A percentile compares a stretch with the other conserved stretches of the same genome.
Evolutionary conservation across 1,140 invertebrate genomes (phyloP).

Genomic region (Bradynema listronoti): DNA sequence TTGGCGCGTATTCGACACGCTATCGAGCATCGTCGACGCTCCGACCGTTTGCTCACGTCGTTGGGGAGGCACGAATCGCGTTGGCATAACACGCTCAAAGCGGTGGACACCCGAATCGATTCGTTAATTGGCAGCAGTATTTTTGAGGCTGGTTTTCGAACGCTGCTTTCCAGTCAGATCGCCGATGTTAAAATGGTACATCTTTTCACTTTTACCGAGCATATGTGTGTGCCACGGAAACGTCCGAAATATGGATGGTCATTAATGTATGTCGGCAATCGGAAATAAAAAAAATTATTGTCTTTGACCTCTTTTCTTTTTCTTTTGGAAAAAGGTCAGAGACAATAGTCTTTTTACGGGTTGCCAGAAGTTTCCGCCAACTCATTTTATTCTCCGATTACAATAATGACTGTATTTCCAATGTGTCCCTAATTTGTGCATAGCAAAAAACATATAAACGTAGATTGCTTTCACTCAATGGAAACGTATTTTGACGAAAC

Average conservation of each 20-base stretch:
- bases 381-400: no score
- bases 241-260: no score
- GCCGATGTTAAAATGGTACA: constrained; percentile 21
- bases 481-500: neutral
- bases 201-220: neutral
- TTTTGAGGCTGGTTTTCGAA: constrained; percentile 25
- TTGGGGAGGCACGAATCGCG: constrained; percentile 11
- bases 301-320: neutral
- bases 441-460: neutral
- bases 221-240: no score
- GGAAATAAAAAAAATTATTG: neutral
- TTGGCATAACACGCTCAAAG: constrained; percentile 21
- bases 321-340: neutral
- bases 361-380: neutral
- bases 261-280: neutral
- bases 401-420: no score
- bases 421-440: no score
- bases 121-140: constrained; percentile 27
- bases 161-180: neutral
- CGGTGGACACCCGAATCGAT: constrained; percentile 22
- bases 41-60: constrained; percentile 7
- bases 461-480: neutral
- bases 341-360: neutral
- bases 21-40: constrained; percentile 14
- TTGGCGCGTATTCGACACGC: constrained; percentile 21